Conservation (phyloP, 2,113 vertebrate genomes). For the Neofelis nebulosa region DNA sequence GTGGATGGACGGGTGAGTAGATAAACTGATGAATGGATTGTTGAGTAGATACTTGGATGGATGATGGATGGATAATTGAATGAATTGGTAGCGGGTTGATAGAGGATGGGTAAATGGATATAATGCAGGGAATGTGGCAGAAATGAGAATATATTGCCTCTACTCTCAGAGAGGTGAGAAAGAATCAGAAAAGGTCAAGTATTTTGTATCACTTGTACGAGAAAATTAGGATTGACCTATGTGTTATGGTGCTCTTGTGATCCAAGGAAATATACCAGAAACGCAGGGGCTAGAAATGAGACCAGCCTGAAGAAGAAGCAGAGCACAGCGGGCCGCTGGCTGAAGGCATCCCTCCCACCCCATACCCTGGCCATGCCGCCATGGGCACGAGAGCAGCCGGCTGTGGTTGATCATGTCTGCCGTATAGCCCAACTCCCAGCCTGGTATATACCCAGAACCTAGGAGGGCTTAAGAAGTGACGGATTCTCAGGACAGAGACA, state of each 20-base stretch:
- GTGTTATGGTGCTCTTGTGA: not conserved
- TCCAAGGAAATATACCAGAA: not conserved
- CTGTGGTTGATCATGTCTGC: not conserved
- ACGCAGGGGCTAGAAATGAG: not conserved
- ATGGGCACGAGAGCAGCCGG: not conserved
- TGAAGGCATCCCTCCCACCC: not conserved
- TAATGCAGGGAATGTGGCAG: not conserved
- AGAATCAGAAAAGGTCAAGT: constrained; percentile 25
- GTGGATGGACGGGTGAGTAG: not conserved
- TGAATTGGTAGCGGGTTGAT: not conserved
- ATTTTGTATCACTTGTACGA: not conserved
- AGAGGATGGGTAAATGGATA: not conserved
- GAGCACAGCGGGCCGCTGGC: fast-evolving
- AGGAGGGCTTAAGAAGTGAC: not conserved
- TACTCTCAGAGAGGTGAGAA: not conserved
- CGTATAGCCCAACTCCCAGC: not conserved
- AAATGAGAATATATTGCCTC: not conserved
- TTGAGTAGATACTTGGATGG: not conserved
- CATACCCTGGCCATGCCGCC: fast-evolving
- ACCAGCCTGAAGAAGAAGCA: not conserved
- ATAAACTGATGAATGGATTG: not conserved
- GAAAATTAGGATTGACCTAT: not conserved
- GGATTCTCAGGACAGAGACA: not conserved
- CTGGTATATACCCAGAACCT: not conserved
- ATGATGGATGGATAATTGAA: not conserved